A percentile compares a stretch with the other conserved stretches of the same genome.
Evolutionary conservation across 2,113 vertebrate genomes (phyloP).

Genomic region (Phylloscopus trochiloides): DNA sequence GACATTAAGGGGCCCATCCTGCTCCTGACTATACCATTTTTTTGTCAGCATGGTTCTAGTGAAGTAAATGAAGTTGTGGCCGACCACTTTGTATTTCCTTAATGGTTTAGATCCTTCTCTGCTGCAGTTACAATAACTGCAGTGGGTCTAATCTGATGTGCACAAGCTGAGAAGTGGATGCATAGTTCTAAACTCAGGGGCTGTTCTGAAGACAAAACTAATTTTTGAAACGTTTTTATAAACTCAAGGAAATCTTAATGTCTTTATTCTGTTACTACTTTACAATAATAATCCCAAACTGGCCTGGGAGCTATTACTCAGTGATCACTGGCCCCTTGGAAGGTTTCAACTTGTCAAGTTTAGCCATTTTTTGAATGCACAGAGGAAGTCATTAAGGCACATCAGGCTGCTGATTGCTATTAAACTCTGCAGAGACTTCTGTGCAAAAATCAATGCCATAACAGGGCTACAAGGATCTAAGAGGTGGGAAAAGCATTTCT

Average conservation of each 20-base stretch:
- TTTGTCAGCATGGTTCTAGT: not conserved
- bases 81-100: not conserved
- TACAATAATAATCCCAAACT: conserved; percentile 39
- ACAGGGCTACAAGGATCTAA: conserved; percentile 22
- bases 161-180: not conserved
- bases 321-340: conserved; percentile 36
- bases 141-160: not conserved
- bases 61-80: not conserved
- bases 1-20: not conserved
- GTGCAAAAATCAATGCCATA: conserved; percentile 54
- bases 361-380: conserved; percentile 38
- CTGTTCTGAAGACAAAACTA: conserved; percentile 13
- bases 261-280: conserved; percentile 28
- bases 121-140: not conserved
- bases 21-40: not conserved
- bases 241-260: conserved; percentile 17
- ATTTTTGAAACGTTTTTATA: conserved; percentile 31
- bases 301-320: conserved; percentile 47
- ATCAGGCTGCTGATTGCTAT: conserved; percentile 60
- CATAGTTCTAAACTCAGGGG: not conserved
- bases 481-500: conserved; percentile 18
- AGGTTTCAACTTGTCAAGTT: conserved; percentile 55
- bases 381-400: conserved; percentile 64
- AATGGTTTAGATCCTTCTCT: not conserved
- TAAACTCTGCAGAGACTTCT: conserved; percentile 51